Percentiles rank a stretch among this genome's conserved stretches.
Evolutionary conservation across 1,140 invertebrate species (phyloP).

Genomic region (Marisa cornuarietis): DNA sequence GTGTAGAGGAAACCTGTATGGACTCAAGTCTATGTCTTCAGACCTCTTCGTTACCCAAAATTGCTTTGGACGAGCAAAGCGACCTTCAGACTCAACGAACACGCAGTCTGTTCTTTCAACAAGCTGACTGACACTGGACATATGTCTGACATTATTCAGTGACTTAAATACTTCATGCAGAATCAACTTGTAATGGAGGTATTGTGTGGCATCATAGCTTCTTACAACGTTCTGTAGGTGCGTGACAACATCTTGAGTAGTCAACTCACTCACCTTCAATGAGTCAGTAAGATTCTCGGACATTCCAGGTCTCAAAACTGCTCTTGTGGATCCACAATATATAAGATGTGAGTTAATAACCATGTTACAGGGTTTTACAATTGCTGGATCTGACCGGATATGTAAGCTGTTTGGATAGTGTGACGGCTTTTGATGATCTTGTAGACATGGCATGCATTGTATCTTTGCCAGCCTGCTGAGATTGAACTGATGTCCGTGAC

Average conservation of each 20-base stretch:
- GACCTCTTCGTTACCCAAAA: constrained; percentile 16
- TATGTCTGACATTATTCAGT: neutral
- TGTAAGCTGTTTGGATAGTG: constrained; percentile 12
- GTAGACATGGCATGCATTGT: constrained; percentile 19
- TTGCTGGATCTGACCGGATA: neutral
- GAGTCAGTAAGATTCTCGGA: neutral
- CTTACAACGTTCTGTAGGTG: constrained; percentile 2
- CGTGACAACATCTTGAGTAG: neutral
- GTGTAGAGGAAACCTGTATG: constrained; percentile 34
- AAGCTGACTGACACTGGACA: neutral
- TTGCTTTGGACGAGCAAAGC: constrained; percentile 4
- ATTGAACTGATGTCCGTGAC: neutral
- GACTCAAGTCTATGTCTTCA: constrained; percentile 25
- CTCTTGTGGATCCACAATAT: neutral
- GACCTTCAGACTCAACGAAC: neutral
- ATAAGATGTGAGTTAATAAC: neutral
- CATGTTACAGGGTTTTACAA: constrained; percentile 8
- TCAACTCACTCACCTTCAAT: neutral
- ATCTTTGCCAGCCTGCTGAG: neutral
- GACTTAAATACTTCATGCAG: neutral
- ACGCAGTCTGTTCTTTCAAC: neutral
- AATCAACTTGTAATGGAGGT: neutral
- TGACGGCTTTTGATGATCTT: constrained; percentile 4
- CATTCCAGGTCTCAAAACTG: neutral
- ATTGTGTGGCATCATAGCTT: neutral